Percentiles rank a stretch among this genome's conserved stretches.
Conservation (phyloP, 2,113 vertebrate species). For the Brienomyrus longianalis region DNA sequence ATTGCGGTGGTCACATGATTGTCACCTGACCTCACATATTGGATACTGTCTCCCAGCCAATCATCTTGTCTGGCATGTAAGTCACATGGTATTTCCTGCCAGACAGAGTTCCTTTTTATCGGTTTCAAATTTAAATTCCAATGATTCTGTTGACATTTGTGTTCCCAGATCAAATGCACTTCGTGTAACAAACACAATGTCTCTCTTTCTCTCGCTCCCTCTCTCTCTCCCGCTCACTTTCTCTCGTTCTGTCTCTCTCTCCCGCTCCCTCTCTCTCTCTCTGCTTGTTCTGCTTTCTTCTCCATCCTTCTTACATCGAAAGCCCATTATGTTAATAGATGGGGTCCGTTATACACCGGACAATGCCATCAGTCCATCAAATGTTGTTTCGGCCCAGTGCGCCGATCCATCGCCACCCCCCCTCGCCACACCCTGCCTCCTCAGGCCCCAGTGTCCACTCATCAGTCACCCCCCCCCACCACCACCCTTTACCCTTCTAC, state of each 20-base stretch:
- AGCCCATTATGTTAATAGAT: conserved; percentile 24
- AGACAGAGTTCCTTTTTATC: neutral
- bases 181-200: neutral
- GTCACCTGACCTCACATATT: neutral
- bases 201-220: neutral
- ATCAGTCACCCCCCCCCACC: conserved; percentile 1
- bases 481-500: neutral
- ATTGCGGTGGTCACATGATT: neutral
- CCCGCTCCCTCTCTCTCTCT: neutral
- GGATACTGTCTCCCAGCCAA: neutral
- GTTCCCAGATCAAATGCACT: conserved; percentile 6
- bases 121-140: conserved; percentile 7
- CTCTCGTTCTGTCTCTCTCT: neutral
- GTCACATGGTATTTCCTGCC: neutral
- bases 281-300: neutral
- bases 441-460: neutral
- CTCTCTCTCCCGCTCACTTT: neutral
- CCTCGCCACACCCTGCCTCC: neutral
- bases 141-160: conserved; percentile 8
- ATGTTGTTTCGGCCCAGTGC: conserved; percentile 2
- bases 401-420: conserved; percentile 14
- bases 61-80: neutral
- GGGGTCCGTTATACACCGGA: conserved; percentile 18
- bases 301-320: conserved; percentile 10
- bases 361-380: conserved; percentile 29